Evolutionary conservation across 1,140 invertebrate genomes (phyloP).

Genomic region (Sycophila sp.): DNA sequence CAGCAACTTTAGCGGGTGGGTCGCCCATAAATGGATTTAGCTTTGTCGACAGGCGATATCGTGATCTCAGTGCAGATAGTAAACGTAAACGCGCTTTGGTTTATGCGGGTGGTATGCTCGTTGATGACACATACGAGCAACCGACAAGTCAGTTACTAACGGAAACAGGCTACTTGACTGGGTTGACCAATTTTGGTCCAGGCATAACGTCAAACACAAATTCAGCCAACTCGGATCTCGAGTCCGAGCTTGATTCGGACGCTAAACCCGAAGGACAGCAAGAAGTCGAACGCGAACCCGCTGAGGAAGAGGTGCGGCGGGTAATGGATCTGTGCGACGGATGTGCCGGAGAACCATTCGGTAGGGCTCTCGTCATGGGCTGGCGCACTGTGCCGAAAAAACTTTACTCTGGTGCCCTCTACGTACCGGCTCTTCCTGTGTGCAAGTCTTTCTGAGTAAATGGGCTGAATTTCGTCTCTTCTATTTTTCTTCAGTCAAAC

Average conservation of each 20-base stretch:
- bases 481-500: too few relatives aligned
- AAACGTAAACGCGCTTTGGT: conserved; percentile 74
- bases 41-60: conserved; percentile 52
- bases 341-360: conserved; percentile 79
- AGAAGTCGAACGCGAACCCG: conserved; percentile 79
- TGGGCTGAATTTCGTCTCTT: too few relatives aligned
- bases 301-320: conserved; percentile 80
- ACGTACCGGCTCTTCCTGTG: conserved; percentile 71
- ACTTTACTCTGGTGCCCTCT: conserved; percentile 77
- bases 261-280: conserved; percentile 58
- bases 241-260: conserved; percentile 67
- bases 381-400: conserved; percentile 81
- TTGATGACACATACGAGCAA: conserved; percentile 70
- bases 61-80: conserved; percentile 46
- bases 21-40: conserved; percentile 44
- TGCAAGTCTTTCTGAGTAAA: conserved; percentile 76
- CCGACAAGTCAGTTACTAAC: conserved; percentile 42
- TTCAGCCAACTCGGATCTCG: too few relatives aligned
- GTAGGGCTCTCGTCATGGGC: conserved; percentile 77
- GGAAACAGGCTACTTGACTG: conserved; percentile 63
- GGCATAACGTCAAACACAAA: conserved; percentile 4
- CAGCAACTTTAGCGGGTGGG: not conserved
- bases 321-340: conserved; percentile 81
- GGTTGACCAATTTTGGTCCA: conserved; percentile 75
- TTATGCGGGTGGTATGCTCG: conserved; percentile 72